Base-by-base conservation (phyloP, 2,888 invertebrate species). In the Diaphora mendica region DNA sequence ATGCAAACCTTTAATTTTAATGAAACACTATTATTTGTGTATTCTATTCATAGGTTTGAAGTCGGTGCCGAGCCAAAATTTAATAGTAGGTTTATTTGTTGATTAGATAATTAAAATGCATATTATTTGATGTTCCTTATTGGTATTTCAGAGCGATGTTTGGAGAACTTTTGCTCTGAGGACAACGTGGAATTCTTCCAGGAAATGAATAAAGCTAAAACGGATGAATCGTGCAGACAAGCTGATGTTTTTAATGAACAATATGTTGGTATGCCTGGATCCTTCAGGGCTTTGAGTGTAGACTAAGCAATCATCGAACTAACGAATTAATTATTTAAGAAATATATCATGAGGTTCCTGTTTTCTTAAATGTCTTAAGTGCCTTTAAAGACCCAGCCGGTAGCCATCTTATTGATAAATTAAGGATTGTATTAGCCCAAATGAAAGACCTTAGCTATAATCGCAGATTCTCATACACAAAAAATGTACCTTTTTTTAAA, bases 151-250 rank as follows among this genome's bases (percentile, higher is more conserved):
- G 84, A 78, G 5, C 44, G 69, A 74, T 83, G 71, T 80, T 35
- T 77, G 7, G 73, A 85, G 0, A 59, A 17, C 0, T 0, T 82
- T 0, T 79, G 78, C 15, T 82, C 88, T 0, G 78, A 90, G 59
- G 84, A 89, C 3, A 82, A 86, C 23, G 70, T 80, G 26, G 81
- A 87, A 7, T 88, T 87, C 67, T 80, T 87, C 1, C 76, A 85
- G 33, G 87, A 88, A 3, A 86, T 91, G 82, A 79, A 81, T 59
- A 71, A 83, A 30, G 87, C 89, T 0, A 82, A 80, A 5, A 90
- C 91, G 0, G 85, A 91, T 33, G 93, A 93, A 72, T 77, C 86
- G 0, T 81, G 74, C 67, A 86, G 93, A 80, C 85, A 77, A 30
- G 66, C 77, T 1, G 82, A 83, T 9, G 85, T 86, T 30, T 89